Percentiles rank a stretch among this genome's conserved stretches.
Conservation (phyloP, 1,140 invertebrate species). For the Pissodes strobi region DNA sequence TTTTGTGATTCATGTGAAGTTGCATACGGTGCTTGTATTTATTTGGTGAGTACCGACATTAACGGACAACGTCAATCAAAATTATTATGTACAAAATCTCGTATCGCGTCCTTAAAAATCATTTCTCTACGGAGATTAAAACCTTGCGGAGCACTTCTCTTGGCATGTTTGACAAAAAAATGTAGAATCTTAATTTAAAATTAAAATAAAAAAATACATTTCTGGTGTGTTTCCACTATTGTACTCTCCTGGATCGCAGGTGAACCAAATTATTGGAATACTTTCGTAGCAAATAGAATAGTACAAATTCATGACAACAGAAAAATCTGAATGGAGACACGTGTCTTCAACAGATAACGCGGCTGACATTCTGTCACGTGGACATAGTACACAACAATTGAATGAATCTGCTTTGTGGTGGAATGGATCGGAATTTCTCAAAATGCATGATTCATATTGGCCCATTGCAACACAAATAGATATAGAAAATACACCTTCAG, state of each 20-base stretch:
- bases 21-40: conserved; percentile 4
- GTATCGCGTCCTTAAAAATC: conserved; percentile 38
- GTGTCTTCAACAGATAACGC: conserved; percentile 52
- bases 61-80: background rate
- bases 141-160: conserved; percentile 52
- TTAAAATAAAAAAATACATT: no score
- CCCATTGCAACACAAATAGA: no score
- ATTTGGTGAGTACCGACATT: background rate
- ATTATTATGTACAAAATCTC: conserved; percentile 6
- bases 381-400: no score
- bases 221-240: conserved; percentile 35
- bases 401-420: no score
- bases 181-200: no score
- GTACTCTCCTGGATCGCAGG: conserved; percentile 52
- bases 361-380: conserved; percentile 48
- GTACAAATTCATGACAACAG: conserved; percentile 44
- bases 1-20: background rate
- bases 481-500: no score
- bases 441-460: no score
- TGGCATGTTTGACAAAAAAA: conserved; percentile 32
- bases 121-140: conserved; percentile 48
- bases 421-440: no score
- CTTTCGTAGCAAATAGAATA: conserved; percentile 1
- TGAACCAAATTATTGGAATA: background rate
- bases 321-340: conserved; percentile 51